These are phyloP conservation scores for Eupsilia transversa DNA, from an alignment of 2,888 invertebrate species.

Conservation along the genomic window DNA sequence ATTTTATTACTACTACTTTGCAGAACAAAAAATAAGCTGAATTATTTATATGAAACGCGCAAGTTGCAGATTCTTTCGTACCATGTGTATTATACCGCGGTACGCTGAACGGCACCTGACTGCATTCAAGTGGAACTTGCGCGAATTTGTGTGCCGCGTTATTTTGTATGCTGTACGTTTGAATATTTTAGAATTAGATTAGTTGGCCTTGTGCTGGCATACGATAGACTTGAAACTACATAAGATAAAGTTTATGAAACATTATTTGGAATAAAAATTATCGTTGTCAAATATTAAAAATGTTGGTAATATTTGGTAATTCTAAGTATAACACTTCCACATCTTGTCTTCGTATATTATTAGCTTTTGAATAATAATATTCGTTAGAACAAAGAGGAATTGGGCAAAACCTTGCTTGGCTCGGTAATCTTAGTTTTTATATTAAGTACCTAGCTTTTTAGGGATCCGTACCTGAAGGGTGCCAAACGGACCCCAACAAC, in stretches of 20 bases:
- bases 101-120: constrained; percentile 42
- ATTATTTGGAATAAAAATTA: not conserved
- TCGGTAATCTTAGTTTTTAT: not conserved
- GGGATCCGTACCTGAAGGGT: too few species aligned
- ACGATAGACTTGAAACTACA: not conserved
- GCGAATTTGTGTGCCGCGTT: constrained; percentile 46
- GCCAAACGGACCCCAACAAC: too few species aligned
- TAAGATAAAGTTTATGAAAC: not conserved
- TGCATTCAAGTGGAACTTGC: constrained; percentile 55
- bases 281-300: not conserved
- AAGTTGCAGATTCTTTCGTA: not conserved
- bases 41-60: not conserved
- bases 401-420: not conserved
- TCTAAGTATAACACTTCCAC: too few species aligned
- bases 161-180: constrained; percentile 24
- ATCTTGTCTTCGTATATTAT: too few species aligned
- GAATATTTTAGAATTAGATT: constrained; percentile 34
- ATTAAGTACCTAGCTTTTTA: not conserved
- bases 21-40: not conserved
- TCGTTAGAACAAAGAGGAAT: not conserved
- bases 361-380: not conserved
- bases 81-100: constrained; percentile 39
- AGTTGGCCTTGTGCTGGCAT: not conserved
- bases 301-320: not conserved
- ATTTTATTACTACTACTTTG: not conserved